Base-by-base conservation (phyloP, 2,113 vertebrate genomes). In the Spizaetus ornatus region DNA sequence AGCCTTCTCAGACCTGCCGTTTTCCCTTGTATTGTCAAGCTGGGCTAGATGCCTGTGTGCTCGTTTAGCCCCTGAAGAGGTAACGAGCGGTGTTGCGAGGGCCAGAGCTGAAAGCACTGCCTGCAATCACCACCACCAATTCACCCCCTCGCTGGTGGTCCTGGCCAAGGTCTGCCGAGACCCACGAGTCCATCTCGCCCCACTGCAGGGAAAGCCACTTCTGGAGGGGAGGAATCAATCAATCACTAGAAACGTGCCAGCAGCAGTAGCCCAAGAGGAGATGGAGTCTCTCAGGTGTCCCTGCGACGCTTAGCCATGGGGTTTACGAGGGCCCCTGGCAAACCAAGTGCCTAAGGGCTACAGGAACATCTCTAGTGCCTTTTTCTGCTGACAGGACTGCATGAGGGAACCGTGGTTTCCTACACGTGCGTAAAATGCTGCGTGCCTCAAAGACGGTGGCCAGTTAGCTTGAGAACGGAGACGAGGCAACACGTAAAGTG, bases 291-390 rank as follows among this genome's bases (percentile, higher is more conserved):
- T 66, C 43, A 7, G 71, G 58, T 67, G 32, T 50, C 73, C 78
- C 43, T 2, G 11, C 2, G 3, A 59, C 0, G 1, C 69, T 84
- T 20, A 23, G 36, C 81, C 70, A 7, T 0, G 72, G 79, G 70
- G 50, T 86, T 88, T 8, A 11, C 1, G 3, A 29, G 26, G 31
- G 63, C 59, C 29, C 32, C 36, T 6, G 8, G 27, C 56, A 67
- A 74, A 63, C 45, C 88, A 90, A 90, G 91, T 83, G 78, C 93
- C 76, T 77, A 31, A 65, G 29, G 74, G 56, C 76, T 69, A 32
- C 2, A 6, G 82, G 29, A 55, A 42, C 59, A 10, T 3, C 63
- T 82, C 63, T 4, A 78, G 90, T 78, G 92, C 94, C 90, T 93
- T 90, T 72, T 56, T 43, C 73, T 83, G 31, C 36, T 1, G 15